Evolutionary conservation across 2,797 vertebrate species (phyloP), one percentile per base, ranked within the genome.

Genomic region (Tokudaia muenninki): DNA sequence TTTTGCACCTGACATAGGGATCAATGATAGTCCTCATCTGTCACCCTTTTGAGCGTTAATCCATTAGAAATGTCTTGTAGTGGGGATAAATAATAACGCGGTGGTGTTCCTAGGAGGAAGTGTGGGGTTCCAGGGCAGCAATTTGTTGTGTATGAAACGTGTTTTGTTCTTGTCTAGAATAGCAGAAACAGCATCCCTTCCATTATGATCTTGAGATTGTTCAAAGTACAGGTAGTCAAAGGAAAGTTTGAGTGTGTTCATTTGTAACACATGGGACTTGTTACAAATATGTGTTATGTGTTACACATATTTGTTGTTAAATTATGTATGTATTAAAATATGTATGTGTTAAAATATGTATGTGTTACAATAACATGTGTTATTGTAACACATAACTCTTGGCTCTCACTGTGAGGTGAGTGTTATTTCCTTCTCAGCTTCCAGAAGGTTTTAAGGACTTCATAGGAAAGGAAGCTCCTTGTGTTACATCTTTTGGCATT

Each of bases 71-170:
- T 52, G 12, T 65, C 34, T 75, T 52, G 2, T 77, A 26, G 11
- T 67, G 82, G 72, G 79, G 94, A 59, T 31, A 96, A 59, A 31
- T 87, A 55, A 75, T 41, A 91, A 87, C 13, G 22, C 91, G 44
- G 44, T 63, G 7, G 70, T 78, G 44, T 91, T 95, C 6, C 10
- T 72, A n/a, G 47, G 31, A 81, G 52, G n/a, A 80, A 52, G 63
- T 9, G 19, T 67, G 41, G 34, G 24, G 16, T 92, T 95, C 80
- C 59, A 11, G 37, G 52, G 14, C 74, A 37, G 50, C 14, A 8
- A 21, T 82, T 95, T 92, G 65, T 84, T 92, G 95, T 77, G 55
- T 59, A 37, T 74, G 82, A 78, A 84, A 97, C 26, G 67, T 94
- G 86, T 44, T 96, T 65, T 61, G 22, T 93, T 86, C 94, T 55